Evolutionary conservation across 1,140 invertebrate genomes (phyloP).

Genomic region (Venustaconcha ellipsiformis): DNA sequence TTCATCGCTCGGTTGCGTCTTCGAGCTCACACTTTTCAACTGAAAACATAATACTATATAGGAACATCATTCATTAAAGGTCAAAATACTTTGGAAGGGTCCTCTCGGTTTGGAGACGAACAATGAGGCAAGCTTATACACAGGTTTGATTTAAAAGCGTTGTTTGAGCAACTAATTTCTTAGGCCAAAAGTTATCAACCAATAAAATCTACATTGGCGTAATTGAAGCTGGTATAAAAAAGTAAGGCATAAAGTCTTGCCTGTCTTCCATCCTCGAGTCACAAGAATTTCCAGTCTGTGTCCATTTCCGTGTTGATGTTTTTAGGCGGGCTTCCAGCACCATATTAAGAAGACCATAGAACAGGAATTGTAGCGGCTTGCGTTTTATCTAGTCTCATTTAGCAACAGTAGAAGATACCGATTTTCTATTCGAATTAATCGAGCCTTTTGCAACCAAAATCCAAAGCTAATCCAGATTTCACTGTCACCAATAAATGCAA

Average conservation of each 20-base stretch:
- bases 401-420: no score
- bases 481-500: no score
- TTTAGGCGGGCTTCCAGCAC: constrained; percentile 22
- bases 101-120: not conserved
- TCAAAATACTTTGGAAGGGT: not conserved
- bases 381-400: no score
- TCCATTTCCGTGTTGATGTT: constrained; percentile 16
- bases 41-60: not conserved
- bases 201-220: constrained; percentile 3
- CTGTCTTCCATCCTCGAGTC: constrained; percentile 20
- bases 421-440: no score
- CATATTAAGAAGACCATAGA: not conserved
- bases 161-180: constrained; percentile 1
- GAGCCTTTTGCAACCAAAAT: no score
- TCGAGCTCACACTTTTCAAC: not conserved
- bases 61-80: not conserved
- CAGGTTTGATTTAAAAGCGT: constrained; percentile 16
- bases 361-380: no score
- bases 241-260: constrained; percentile 21
- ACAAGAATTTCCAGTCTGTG: constrained; percentile 8
- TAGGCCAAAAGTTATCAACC: not conserved
- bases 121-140: not conserved
- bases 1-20: not conserved
- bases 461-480: no score
- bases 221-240: constrained; percentile 9